phyloP scores from a whole-genome alignment of 92 coral and sea anemone species.

The Heliopora coerulea region DNA sequence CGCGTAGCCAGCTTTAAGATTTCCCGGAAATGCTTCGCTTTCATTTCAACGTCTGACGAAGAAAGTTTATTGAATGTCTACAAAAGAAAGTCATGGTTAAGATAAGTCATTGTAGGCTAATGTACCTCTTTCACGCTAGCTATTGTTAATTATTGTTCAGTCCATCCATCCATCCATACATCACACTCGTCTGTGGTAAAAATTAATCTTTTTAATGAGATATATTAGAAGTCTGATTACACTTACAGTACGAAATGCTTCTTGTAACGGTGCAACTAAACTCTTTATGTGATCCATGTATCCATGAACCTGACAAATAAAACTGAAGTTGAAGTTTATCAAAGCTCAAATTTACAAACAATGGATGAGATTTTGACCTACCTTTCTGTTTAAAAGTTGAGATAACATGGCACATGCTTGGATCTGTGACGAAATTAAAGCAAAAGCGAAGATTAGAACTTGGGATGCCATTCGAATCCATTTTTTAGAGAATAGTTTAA shows the following conservation, averaged over 20 bases:
- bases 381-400: slow-evolving; percentile 73
- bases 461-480: no score
- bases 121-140: no score
- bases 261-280: slow-evolving; percentile 53
- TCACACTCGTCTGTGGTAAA: no score
- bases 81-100: background rate
- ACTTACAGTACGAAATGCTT: slow-evolving; percentile 61
- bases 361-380: slow-evolving; percentile 23
- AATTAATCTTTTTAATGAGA: no score
- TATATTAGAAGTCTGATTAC: no score
- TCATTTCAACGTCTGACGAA: slow-evolving; percentile 59
- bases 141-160: no score
- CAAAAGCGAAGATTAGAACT: no score
- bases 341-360: background rate
- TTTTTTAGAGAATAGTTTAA: no score
- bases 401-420: slow-evolving; percentile 85
- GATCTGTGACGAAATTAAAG: slow-evolving; percentile 50
- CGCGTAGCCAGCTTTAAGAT: slow-evolving; percentile 69
- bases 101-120: no score
- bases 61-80: slow-evolving; percentile 63
- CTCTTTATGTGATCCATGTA: slow-evolving; percentile 46
- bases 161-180: no score
- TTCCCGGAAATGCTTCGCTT: slow-evolving; percentile 77
- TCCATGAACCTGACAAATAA: slow-evolving; percentile 42
- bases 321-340: background rate